Base-by-base conservation (phyloP, 2,113 vertebrate species). In the Catharus minimus region DNA sequence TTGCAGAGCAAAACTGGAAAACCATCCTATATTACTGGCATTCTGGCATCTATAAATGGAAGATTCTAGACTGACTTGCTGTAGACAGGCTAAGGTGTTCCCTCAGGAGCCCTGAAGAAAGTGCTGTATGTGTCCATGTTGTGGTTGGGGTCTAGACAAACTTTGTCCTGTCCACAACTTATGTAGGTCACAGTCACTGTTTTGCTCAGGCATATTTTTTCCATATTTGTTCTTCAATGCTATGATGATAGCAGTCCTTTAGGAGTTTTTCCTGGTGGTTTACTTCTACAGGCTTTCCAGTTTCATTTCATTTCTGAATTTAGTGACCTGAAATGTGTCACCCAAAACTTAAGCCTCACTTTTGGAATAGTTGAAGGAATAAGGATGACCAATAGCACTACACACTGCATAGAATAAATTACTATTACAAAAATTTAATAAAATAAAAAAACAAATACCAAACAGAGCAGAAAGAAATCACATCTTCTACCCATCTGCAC, bases 391-490 rank as follows among this genome's bases (percentile, higher is more conserved):
- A 81, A 50, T 21, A 79, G 20, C 44, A 57, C 36, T 78, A 49
- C 15, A 19, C 1, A 7, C 47, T 61, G n/a, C 49, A 39, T 13
- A 79, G 46, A 88, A 95, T 41, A 91, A 92, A 79, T 65, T 49
- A 79, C n/a, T 80, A n/a, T 38, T 87, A 24, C 2, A 85, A 66
- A 92, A 85, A 61, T n/a, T 21, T 82, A 71, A 64, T 69, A 82
- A 75, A 85, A 78, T 38, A 41, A 62, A 61, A 38, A 49, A 15
- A 0, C 8, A 92, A 88, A 91, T 67, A 83, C 32, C 78, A 95
- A 95, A 74, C 91, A 93, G 95, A 96, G 94, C 95, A 96, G 92
- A 96, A 96, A 89, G 57, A 89, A 96, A 94, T 95, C 84, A 76
- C 62, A 86, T 96, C 74, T 95, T 95, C 93, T 94, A 94, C 86